Conservation (phyloP, 2,888 invertebrate species). For the Choristoneura rosaceana region DNA sequence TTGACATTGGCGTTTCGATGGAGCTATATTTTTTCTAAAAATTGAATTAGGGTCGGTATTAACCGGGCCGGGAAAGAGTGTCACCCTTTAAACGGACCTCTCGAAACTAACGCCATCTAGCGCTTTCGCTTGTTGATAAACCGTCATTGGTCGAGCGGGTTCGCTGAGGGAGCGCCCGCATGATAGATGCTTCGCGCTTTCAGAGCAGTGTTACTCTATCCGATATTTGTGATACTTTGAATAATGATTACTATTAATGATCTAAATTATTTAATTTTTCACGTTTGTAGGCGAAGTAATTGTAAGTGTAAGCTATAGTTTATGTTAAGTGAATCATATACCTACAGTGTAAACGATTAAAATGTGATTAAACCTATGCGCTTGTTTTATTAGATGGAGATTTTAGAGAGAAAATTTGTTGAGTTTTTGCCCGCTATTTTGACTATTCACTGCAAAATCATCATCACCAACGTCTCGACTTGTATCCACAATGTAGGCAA, state of each 20-base stretch:
- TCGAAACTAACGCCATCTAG: too few relatives aligned
- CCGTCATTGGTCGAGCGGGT: background rate
- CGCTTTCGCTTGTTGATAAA: background rate
- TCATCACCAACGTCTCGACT: too few relatives aligned
- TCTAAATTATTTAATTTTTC: conserved; percentile 86
- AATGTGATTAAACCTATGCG: conserved; percentile 72
- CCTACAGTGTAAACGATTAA: conserved; percentile 76
- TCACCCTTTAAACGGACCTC: too few relatives aligned
- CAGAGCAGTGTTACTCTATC: conserved; percentile 80
- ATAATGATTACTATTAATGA: conserved; percentile 82
- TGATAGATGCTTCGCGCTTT: conserved; percentile 80
- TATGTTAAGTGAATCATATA: conserved; percentile 74
- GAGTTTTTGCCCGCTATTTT: too few relatives aligned
- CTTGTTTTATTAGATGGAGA: conserved; percentile 49
- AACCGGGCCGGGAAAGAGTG: too few relatives aligned
- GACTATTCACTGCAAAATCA: too few relatives aligned
- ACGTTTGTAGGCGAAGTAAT: conserved; percentile 77
- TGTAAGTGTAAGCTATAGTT: conserved; percentile 72
- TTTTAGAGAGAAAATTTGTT: too few relatives aligned
- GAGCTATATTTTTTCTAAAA: too few relatives aligned
- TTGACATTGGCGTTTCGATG: too few relatives aligned
- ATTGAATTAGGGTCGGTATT: too few relatives aligned
- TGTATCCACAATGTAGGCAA: too few relatives aligned
- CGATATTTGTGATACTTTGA: conserved; percentile 84
- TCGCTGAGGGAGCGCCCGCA: conserved; percentile 44